Evolutionary conservation across 2,113 vertebrate species (phyloP).

Genomic region (Gymnogyps californianus): DNA sequence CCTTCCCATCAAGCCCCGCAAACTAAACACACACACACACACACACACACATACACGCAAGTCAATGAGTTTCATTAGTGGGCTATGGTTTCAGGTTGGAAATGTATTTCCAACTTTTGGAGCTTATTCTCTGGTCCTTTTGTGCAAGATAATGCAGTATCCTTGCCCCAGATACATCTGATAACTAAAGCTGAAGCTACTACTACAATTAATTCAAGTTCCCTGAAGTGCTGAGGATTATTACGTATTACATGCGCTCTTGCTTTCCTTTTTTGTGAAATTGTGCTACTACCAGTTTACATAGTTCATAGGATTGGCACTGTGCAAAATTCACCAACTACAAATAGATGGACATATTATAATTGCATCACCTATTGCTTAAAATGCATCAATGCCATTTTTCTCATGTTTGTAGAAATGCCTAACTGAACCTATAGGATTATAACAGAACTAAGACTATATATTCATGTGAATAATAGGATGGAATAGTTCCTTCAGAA

Average conservation of each 20-base stretch:
- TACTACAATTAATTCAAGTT: background rate
- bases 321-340: background rate
- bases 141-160: background rate
- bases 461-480: background rate
- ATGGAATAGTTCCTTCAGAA: background rate
- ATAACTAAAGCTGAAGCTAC: background rate
- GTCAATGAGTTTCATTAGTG: background rate
- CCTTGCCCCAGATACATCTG: background rate
- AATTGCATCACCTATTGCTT: background rate
- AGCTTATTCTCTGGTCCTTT: background rate
- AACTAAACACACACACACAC: background rate
- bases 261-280: background rate
- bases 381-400: background rate
- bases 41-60: too few species aligned
- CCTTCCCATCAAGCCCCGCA: background rate
- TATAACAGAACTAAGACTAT: background rate
- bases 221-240: background rate
- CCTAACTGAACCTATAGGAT: background rate
- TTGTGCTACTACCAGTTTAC: background rate
- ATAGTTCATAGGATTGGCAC: background rate
- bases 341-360: background rate
- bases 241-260: rapidly evolving
- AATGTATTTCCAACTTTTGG: background rate
- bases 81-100: background rate
- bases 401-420: background rate